Base-by-base conservation (phyloP, 1,140 invertebrate genomes). In the Ridgeia piscesae region DNA sequence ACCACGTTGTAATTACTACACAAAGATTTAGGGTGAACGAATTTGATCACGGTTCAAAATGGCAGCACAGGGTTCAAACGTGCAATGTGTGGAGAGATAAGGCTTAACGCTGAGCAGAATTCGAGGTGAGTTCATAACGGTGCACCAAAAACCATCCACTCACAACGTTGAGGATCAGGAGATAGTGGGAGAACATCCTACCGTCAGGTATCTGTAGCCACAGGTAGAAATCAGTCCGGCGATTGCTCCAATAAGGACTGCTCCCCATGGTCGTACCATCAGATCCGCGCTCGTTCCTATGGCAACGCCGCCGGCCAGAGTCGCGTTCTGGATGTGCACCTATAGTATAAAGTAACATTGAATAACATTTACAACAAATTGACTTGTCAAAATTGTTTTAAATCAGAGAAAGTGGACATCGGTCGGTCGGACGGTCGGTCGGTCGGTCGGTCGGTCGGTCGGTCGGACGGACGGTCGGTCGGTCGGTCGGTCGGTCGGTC, bases 151-250 rank as follows among this genome's bases (percentile, higher is more conserved):
- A 77, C 2, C 58, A n/a, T n/a, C 27, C 58, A 27, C 14, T 21
- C 58, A 8, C 27, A 77, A n/a, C n/a, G n/a, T n/a, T n/a, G 58
- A 14, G 58, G 17, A 77, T 77, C 27, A 4, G 17, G 27, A 21
- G 2, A 77, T 21, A 27, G 6, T 77, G 14, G 17, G 27, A 21
- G 11, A 21, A 77, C 27, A 77, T 90, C 93, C 94, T 96, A 99
- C 98, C 95, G 98, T 98, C 90, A 99, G 95, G 95, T 97, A 98
- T 94, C 97, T 96, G 95, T 98, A 99, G 91, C 99, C 98, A 50
- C 98, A 93, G 14, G 98, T 98, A 91, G 98, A 99, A 42, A 99
- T 94, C 6, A 97, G 93, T 27, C 97, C 99, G 88, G 98, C 98
- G 42, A 97, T 94, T 89, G 97, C 97, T 31, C 99, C 99, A 93